Percentiles rank a stretch among this genome's conserved stretches.
These are phyloP conservation scores for Protophormia terraenovae DNA, from an alignment of 2,888 invertebrate genomes.

Conservation along the genomic window DNA sequence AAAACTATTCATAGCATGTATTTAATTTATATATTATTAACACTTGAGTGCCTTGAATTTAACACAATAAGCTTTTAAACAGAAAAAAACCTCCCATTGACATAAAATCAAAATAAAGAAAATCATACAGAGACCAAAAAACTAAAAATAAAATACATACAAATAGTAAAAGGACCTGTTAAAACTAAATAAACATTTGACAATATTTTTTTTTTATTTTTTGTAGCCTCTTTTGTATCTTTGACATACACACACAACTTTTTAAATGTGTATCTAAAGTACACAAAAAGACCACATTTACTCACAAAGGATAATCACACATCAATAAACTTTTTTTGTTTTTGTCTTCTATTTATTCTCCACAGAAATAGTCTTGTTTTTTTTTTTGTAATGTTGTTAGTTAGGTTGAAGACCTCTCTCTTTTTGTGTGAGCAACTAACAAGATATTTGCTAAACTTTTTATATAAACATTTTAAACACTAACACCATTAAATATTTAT, in stretches of 20 bases:
- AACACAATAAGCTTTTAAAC: slow-evolving; percentile 29
- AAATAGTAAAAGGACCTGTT: slow-evolving; percentile 42
- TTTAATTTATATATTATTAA: slow-evolving; percentile 43
- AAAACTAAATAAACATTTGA: slow-evolving; percentile 53
- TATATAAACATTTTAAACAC: slow-evolving; percentile 59
- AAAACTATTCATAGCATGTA: background rate
- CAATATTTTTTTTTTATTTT: slow-evolving; percentile 15
- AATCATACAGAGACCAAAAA: background rate
- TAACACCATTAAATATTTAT: slow-evolving; percentile 51
- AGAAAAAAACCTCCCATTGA: slow-evolving; percentile 7
- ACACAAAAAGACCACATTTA: slow-evolving; percentile 31
- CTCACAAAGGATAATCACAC: slow-evolving; percentile 60
- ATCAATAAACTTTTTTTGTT: slow-evolving; percentile 40
- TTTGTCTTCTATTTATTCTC: background rate
- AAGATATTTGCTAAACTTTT: slow-evolving; percentile 58
- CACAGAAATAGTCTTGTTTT: background rate
- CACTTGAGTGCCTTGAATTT: slow-evolving; percentile 40
- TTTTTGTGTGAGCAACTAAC: slow-evolving; percentile 37
- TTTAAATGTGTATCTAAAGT: background rate
- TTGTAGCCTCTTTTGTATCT: background rate
- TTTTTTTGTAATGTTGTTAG: background rate
- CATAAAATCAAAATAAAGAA: slow-evolving; percentile 33
- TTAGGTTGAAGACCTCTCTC: too few relatives aligned
- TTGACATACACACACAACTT: background rate
- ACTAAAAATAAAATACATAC: background rate